A percentile compares a stretch with the other conserved stretches of the same genome.
phyloP scores from a whole-genome alignment of 2,797 vertebrate species.

The Sebastolobus altivelis region DNA sequence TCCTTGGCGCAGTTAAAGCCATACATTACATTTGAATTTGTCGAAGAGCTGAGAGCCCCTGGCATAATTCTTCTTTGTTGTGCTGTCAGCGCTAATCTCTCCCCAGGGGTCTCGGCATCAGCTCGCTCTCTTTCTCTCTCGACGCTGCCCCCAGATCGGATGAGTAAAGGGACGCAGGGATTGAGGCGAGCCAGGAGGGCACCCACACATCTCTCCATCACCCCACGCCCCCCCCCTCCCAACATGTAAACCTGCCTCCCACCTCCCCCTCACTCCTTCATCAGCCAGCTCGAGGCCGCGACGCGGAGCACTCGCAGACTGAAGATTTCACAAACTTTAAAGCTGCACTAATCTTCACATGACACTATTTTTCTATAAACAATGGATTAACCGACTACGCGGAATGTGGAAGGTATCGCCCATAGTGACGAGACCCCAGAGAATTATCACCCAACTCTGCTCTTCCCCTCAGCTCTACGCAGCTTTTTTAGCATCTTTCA shows the following conservation, averaged over 20 bases:
- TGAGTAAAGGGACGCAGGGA: slow-evolving; percentile 73
- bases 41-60: slow-evolving; percentile 67
- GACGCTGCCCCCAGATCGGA: slow-evolving; percentile 73
- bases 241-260: slow-evolving; percentile 56
- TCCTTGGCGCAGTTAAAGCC: slow-evolving; percentile 75
- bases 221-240: slow-evolving; percentile 14
- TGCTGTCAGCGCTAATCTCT: slow-evolving; percentile 83
- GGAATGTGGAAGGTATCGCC: background rate
- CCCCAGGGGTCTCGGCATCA: slow-evolving; percentile 72
- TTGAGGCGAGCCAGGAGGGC: slow-evolving; percentile 71
- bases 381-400: background rate
- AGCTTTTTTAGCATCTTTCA: background rate
- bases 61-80: slow-evolving; percentile 82
- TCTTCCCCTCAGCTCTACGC: background rate
- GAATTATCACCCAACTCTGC: background rate
- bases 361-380: background rate
- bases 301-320: background rate
- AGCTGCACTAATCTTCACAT: background rate
- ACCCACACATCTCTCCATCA: slow-evolving; percentile 72
- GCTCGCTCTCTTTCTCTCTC: slow-evolving; percentile 45
- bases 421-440: background rate
- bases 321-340: background rate
- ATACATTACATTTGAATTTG: slow-evolving; percentile 82
- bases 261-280: slow-evolving; percentile 41
- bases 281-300: background rate